These are phyloP conservation scores for Itoplectis maculator DNA, from an alignment of 2,888 invertebrate species.

Conservation along the genomic window DNA sequence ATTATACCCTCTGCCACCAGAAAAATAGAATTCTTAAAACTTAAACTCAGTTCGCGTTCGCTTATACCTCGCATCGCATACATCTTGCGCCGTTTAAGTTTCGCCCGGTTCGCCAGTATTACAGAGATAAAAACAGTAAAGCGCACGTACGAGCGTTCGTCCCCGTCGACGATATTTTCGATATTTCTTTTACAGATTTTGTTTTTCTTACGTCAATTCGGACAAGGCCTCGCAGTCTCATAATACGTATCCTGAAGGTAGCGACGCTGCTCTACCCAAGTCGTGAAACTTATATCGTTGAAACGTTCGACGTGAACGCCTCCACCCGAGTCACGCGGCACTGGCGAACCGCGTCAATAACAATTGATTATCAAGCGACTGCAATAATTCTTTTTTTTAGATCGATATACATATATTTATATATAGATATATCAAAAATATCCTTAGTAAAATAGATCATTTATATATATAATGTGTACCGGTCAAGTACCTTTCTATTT, in stretches of 20 bases:
- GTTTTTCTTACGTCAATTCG: slow-evolving; percentile 2
- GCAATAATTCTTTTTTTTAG: slow-evolving; percentile 71
- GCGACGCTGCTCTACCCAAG: slow-evolving; percentile 15
- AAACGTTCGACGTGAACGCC: slow-evolving; percentile 34
- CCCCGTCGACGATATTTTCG: slow-evolving; percentile 6
- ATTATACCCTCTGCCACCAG: slow-evolving; percentile 77
- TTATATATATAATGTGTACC: slow-evolving; percentile 80
- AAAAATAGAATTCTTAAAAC: slow-evolving; percentile 84
- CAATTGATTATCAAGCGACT: slow-evolving; percentile 76
- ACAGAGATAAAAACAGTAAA: slow-evolving; percentile 1
- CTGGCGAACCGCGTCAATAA: slow-evolving; percentile 70
- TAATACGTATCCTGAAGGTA: slow-evolving; percentile 41
- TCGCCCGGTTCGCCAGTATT: slow-evolving; percentile 59
- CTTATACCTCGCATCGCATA: slow-evolving; percentile 50
- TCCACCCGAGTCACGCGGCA: slow-evolving; percentile 42
- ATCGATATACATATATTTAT: slow-evolving; percentile 77
- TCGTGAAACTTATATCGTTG: slow-evolving; percentile 1
- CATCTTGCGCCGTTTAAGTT: slow-evolving; percentile 62
- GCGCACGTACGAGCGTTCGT: background rate
- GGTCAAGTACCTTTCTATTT: slow-evolving; percentile 78
- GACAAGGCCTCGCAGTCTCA: slow-evolving; percentile 13
- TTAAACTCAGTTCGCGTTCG: slow-evolving; percentile 79
- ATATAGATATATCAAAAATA: slow-evolving; percentile 84
- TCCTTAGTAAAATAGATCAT: slow-evolving; percentile 84
- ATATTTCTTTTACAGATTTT: background rate